Evolutionary conservation across 2,888 invertebrate genomes (phyloP), one percentile per base, ranked within the genome.

Genomic region (Nineta flava): DNA sequence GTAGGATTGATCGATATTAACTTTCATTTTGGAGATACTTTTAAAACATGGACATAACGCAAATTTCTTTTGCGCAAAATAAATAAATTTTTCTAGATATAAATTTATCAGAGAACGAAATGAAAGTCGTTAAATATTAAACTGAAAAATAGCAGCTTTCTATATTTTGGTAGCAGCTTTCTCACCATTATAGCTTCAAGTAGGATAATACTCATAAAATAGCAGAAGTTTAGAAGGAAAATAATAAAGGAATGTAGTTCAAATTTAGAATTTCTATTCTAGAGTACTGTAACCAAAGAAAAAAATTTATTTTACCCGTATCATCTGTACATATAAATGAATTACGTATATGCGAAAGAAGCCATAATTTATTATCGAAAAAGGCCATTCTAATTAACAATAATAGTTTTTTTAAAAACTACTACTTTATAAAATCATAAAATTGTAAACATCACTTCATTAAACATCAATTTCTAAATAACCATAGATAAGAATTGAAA

Each of bases 301-400:
- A 15, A 43, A 43, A 32, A n/a, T n/a, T 51, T 44, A 17, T 48
- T 19, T 46, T 45, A 68, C 68, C 68, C 58, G 94, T 92, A 67
- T 95, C 94, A 70, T 96, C 95, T 17, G 92, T 90, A 19, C 91
- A 87, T 62, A 95, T 88, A 68, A 93, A 96, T 9, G 93, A 92
- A 67, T 94, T 92, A 51, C 91, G 76, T 56, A 95, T 90, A 67
- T 94, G 91, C 52, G 91, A 87, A 48, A 95, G 73, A 46, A 96
- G 74, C 86, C 94, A 95, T 59, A 86, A 84, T 66, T 83, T 84
- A 68, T 95, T 91, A 66, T 95, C 93, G 67, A 92, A 94, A 55
- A 92, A 80, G 57, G 94, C 94, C 95, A 95, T 95, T 55, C 46
- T 51, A n/a, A 35, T 9, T 2, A 32, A 32, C 19, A 1, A 12